phyloP scores from a whole-genome alignment of 2,888 invertebrate species.

The Cantharis nigra region DNA sequence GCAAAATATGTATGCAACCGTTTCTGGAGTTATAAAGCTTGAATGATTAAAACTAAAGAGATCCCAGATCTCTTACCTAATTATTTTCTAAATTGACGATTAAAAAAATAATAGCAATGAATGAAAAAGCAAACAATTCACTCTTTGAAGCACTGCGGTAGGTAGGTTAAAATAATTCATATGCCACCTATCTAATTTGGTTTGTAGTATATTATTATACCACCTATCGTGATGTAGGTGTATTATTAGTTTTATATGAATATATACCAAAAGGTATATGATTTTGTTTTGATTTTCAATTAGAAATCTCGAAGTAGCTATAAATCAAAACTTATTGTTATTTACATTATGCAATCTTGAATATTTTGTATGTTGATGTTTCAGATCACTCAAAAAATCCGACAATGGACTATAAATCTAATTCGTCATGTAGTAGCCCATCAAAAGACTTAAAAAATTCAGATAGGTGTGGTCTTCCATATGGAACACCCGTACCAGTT shows the following conservation, averaged over 20 bases:
- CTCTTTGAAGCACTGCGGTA: background rate
- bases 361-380: background rate
- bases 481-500: slow-evolving; percentile 64
- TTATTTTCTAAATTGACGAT: background rate
- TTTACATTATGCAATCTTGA: background rate
- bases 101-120: background rate
- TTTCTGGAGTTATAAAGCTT: too few species aligned
- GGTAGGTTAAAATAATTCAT: background rate
- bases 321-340: slow-evolving; percentile 57
- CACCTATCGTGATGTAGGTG: background rate
- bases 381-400: slow-evolving; percentile 75
- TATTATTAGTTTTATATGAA: background rate
- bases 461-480: slow-evolving; percentile 61
- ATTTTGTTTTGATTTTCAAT: background rate
- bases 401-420: slow-evolving; percentile 86
- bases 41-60: too few species aligned
- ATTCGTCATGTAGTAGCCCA: slow-evolving; percentile 87
- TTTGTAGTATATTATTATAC: background rate
- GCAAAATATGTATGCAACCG: too few species aligned
- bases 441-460: slow-evolving; percentile 71
- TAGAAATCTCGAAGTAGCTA: slow-evolving; percentile 76
- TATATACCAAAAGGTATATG: background rate
- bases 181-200: background rate
- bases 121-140: background rate
- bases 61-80: too few species aligned